Evolutionary conservation across 2,113 vertebrate genomes (phyloP).

Genomic region (Eulacestoma nigropectus): DNA sequence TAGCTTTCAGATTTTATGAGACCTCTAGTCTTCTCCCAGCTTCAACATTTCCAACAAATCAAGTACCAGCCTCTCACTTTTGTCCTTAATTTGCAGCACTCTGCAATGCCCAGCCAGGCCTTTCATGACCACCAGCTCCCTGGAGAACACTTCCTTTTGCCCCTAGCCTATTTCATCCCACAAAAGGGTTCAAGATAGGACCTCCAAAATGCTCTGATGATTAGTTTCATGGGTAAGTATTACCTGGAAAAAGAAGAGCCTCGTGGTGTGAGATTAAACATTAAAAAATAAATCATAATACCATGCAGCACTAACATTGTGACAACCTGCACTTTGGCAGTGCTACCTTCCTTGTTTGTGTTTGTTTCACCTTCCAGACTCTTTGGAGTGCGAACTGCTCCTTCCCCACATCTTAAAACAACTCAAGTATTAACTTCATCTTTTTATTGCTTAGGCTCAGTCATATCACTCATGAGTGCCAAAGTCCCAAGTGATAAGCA

Average conservation of each 20-base stretch:
- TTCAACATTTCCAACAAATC: not conserved
- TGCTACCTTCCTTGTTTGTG: not conserved
- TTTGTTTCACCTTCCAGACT: not conserved
- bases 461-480: not conserved
- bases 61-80: not conserved
- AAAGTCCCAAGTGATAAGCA: not conserved
- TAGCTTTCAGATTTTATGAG: not conserved
- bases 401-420: not conserved
- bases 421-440: not conserved
- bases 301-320: not conserved
- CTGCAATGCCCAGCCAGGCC: not conserved
- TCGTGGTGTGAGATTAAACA: not conserved
- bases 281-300: not conserved
- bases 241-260: not conserved
- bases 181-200: not conserved
- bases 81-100: not conserved
- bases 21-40: not conserved
- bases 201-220: not conserved
- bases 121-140: not conserved
- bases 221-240: not conserved
- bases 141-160: fast-evolving
- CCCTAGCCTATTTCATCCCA: not conserved
- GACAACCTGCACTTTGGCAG: not conserved
- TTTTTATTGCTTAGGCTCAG: not conserved
- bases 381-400: not conserved